A percentile compares a stretch with the other conserved stretches of the same genome.
Conservation (phyloP, 2,113 vertebrate species). For the Phoenicopterus ruber region DNA sequence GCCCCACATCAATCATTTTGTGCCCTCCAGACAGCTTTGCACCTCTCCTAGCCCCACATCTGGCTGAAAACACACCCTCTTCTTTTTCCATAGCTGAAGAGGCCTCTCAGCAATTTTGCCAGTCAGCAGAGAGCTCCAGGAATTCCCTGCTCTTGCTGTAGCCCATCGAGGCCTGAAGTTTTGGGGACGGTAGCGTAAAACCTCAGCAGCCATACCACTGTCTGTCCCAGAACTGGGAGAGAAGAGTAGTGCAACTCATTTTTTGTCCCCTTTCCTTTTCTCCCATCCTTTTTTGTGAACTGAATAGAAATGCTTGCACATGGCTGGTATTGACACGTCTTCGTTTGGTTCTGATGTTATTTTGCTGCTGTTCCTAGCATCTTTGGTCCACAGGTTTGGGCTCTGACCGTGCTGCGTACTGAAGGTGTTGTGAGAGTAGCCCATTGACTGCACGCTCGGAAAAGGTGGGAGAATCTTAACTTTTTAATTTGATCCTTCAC, state of each 20-base stretch:
- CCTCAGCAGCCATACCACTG: not conserved
- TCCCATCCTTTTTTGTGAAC: not conserved
- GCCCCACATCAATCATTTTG: slow-evolving; percentile 38
- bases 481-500: not conserved
- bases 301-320: not conserved
- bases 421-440: not conserved
- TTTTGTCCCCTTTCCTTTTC: not conserved
- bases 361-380: not conserved
- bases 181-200: not conserved
- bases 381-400: not conserved
- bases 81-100: not conserved
- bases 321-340: not conserved
- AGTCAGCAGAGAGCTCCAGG: not conserved
- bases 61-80: not conserved
- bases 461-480: not conserved
- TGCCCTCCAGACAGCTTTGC: not conserved
- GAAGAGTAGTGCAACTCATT: not conserved
- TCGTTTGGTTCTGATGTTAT: not conserved
- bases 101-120: not conserved
- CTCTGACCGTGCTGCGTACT: not conserved
- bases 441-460: not conserved
- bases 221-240: not conserved
- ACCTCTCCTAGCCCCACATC: not conserved
- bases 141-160: not conserved
- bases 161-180: not conserved